Evolutionary conservation across 2,797 vertebrate genomes (phyloP), one percentile per base, ranked within the genome.

Genomic region (Enteromius trimaculatus): DNA sequence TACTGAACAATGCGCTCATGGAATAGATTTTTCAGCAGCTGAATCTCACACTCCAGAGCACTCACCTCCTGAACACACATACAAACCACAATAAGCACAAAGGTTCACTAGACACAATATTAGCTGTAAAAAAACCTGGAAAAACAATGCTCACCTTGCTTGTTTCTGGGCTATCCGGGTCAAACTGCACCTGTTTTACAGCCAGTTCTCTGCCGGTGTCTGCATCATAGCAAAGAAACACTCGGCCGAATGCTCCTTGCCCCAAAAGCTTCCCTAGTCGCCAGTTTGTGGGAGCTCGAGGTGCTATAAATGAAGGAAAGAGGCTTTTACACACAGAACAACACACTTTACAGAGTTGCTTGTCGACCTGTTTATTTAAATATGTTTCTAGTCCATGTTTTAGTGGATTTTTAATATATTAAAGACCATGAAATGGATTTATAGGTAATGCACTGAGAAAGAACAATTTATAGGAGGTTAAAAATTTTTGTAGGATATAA

Each of bases 131-230:
- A 31, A 2, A 13, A 9, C 13, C 19, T 53, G 19, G 29, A 66
- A 53, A 39, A 29, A 21, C 6, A 11, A 3, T 21, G 39, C 6
- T 93, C 89, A 98, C 97, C 96, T 99, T 99, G 93, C 97, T 99
- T 77, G 98, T 99, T 90, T 99, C 98, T 0, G 97, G 97, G 87
- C 97, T 99, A 82, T 99, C 98, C 0, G 98, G 97, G 91, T 99
- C 98, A 92, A 98, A 99, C 87, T 98, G 97, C 88, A 99, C 98
- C 93, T 99, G 98, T 88, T 99, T 99, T 70, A 98, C 97, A 1
- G 98, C 98, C 88, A 99, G 90, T 86, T 99, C 98, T 89, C 98
- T 94, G 83, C 97, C 98, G 0, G 97, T 99, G 84, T 99, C 98
- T 0, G 96, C 98, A 29, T 99, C 98, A 0, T 99, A 99, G 87